Percentiles rank a stretch among this genome's conserved stretches.
phyloP scores from a whole-genome alignment of 2,797 vertebrate genomes.

The Octomys mimax region DNA sequence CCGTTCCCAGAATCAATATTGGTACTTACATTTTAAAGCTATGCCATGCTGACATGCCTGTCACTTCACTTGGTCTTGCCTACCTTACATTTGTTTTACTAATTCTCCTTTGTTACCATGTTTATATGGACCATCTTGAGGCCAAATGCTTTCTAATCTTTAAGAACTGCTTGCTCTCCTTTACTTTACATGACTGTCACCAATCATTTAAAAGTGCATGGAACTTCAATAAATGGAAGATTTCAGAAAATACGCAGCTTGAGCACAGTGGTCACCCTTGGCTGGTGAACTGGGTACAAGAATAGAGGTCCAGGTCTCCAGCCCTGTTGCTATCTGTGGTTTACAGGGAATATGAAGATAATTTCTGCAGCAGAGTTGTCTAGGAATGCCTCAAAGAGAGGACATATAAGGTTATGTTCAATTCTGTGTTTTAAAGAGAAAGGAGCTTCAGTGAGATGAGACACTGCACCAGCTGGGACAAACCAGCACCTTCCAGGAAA shows the following conservation, averaged over 20 bases:
- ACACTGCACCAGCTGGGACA: background rate
- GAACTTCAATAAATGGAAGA: background rate
- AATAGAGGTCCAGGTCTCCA: background rate
- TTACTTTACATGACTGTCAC: background rate
- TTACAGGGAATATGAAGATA: background rate
- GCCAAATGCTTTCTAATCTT: background rate
- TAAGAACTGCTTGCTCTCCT: background rate
- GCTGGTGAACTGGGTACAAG: background rate
- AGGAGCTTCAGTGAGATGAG: too few relatives aligned
- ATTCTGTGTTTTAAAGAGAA: background rate
- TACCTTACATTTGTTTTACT: background rate
- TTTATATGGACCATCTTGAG: background rate
- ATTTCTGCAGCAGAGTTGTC: background rate
- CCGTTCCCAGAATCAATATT: background rate
- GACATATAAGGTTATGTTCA: background rate
- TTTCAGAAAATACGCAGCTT: background rate
- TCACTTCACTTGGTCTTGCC: background rate
- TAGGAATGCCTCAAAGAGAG: background rate
- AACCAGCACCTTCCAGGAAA: background rate
- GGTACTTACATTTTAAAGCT: background rate
- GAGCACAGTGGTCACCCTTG: accelerated
- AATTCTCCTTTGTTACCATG: background rate
- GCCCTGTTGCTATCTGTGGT: too few relatives aligned
- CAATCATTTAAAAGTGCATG: background rate
- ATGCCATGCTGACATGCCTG: background rate